A percentile compares a stretch with the other conserved stretches of the same genome.
These are phyloP conservation scores for Nomada fabriciana DNA, from an alignment of 2,888 invertebrate genomes.

Conservation along the genomic window DNA sequence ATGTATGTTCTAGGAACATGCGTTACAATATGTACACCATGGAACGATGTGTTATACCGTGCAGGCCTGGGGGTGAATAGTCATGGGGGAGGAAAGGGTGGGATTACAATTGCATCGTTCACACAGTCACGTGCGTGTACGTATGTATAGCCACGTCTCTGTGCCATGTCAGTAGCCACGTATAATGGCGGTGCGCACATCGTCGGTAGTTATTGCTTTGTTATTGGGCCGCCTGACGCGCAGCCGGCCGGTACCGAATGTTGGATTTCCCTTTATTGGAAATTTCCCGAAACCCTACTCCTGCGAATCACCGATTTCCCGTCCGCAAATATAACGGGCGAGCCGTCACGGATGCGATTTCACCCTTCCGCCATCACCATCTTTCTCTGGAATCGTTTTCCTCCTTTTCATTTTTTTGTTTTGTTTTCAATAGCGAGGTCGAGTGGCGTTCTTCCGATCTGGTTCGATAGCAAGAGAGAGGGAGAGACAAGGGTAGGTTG, in stretches of 20 bases:
- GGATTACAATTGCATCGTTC: constrained; percentile 60
- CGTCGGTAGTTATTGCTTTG: constrained; percentile 74
- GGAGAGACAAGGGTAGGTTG: background rate
- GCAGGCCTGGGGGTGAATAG: background rate
- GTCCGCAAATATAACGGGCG: constrained; percentile 65
- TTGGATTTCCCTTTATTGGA: constrained; percentile 72
- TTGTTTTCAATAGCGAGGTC: background rate
- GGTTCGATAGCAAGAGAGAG: background rate
- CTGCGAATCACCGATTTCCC: constrained; percentile 66
- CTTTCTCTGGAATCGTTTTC: background rate
- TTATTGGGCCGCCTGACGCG: constrained; percentile 68
- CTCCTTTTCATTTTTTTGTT: constrained; percentile 10
- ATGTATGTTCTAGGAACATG: constrained; percentile 41
- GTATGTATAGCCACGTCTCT: constrained; percentile 59
- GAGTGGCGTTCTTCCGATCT: background rate
- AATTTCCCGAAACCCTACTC: constrained; percentile 70
- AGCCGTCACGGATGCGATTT: constrained; percentile 61
- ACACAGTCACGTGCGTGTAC: constrained; percentile 46
- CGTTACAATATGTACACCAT: constrained; percentile 58
- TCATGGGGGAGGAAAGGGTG: background rate
- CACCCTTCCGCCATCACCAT: constrained; percentile 48
- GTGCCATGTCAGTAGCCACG: constrained; percentile 54
- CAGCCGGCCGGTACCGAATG: constrained; percentile 54
- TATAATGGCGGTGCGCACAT: constrained; percentile 66
- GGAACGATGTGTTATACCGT: constrained; percentile 35